phyloP scores from a whole-genome alignment of 2,797 vertebrate genomes.

The Sylvia borin region DNA sequence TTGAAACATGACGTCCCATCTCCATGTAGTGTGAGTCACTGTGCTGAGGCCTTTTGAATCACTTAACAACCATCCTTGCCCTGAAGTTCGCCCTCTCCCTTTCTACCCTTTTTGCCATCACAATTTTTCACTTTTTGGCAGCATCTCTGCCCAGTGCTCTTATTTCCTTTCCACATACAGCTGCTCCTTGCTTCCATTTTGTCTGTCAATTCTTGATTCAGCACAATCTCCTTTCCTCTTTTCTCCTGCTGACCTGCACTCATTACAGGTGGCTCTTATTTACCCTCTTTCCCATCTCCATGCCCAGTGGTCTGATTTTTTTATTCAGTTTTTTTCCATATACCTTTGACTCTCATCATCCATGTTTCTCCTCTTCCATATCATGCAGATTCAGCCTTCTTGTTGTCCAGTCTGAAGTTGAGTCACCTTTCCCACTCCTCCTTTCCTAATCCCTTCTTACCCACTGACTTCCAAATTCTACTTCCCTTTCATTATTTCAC shows the following conservation, averaged over 20 bases:
- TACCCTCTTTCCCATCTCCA: neutral
- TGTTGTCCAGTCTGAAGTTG: neutral
- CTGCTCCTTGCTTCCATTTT: neutral
- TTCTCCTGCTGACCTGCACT: neutral
- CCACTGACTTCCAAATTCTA: neutral
- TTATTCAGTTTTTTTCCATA: neutral
- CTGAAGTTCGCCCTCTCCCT: neutral
- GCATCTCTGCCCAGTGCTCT: neutral
- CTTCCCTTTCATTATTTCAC: neutral
- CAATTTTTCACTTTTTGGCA: rapidly evolving
- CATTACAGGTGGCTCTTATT: neutral
- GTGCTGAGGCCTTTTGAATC: neutral
- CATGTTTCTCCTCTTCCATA: neutral
- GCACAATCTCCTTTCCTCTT: neutral
- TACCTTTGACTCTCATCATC: neutral
- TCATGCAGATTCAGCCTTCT: neutral
- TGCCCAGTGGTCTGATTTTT: neutral
- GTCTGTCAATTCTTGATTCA: neutral
- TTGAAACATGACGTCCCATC: neutral
- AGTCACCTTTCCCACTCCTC: neutral
- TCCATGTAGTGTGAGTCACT: neutral
- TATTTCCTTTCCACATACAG: neutral
- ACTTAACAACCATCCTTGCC: neutral
- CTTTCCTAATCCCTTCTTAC: neutral
- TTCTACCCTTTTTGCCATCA: neutral